Percentiles rank a stretch among this genome's conserved stretches.
phyloP scores from a whole-genome alignment of 2,888 invertebrate species.

The Xestia ashworthii region DNA sequence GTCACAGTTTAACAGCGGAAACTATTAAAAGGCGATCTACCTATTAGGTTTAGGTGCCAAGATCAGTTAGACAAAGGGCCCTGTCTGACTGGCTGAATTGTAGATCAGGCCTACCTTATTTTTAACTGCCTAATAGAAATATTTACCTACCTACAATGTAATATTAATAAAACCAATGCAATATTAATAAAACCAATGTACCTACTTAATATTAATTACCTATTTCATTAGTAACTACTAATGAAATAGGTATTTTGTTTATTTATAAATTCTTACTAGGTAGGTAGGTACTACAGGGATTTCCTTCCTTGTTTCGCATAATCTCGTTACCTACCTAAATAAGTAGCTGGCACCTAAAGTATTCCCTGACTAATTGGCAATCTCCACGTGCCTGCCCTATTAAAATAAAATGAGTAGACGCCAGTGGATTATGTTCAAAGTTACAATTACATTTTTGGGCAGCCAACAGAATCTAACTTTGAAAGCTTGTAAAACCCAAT shows the following conservation, averaged over 20 bases:
- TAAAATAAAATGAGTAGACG: neutral
- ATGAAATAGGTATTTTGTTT: slow-evolving; percentile 1
- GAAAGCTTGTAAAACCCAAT: neutral
- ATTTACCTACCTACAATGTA: neutral
- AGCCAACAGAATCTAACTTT: no score
- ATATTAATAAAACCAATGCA: neutral
- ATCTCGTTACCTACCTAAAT: neutral
- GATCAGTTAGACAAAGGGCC: slow-evolving; percentile 22
- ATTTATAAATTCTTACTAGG: slow-evolving; percentile 5
- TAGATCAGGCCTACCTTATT: neutral
- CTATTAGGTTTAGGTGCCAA: slow-evolving; percentile 31
- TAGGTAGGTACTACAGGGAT: slow-evolving; percentile 8
- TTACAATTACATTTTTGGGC: neutral
- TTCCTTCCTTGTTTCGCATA: slow-evolving; percentile 44
- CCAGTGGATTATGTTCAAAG: neutral
- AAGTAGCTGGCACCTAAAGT: neutral
- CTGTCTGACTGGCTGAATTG: slow-evolving; percentile 7
- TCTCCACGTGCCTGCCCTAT: neutral
- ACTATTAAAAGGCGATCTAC: slow-evolving; percentile 45
- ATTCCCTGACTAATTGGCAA: slow-evolving; percentile 7
- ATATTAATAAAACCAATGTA: neutral
- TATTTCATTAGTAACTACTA: neutral
- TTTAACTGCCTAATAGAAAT: neutral
- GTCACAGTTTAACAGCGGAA: slow-evolving; percentile 41
- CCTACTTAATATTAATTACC: no score